phyloP scores from a whole-genome alignment of 1,140 invertebrate genomes.

The Cyclargus thomasi region DNA sequence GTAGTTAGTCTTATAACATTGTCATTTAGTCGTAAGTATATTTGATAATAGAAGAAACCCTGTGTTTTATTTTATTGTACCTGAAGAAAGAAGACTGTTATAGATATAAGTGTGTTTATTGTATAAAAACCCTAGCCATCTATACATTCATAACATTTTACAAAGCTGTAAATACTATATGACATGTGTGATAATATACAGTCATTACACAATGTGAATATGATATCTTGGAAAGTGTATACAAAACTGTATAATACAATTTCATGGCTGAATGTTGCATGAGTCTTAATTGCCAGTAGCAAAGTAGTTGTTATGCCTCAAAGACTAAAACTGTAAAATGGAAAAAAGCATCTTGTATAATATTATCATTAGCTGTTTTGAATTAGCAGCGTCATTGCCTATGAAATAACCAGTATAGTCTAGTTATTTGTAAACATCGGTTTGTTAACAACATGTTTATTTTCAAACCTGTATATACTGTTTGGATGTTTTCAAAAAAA shows the following conservation, averaged over 20 bases:
- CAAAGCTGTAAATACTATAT: background rate
- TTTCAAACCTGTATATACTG: too few species aligned
- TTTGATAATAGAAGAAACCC: constrained; percentile 34
- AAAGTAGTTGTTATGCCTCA: too few species aligned
- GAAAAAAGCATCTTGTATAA: too few species aligned
- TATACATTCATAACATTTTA: background rate
- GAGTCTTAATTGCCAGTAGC: too few species aligned
- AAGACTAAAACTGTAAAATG: too few species aligned
- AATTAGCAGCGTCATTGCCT: too few species aligned
- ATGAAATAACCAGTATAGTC: too few species aligned
- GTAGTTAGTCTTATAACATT: constrained; percentile 16
- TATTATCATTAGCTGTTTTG: too few species aligned
- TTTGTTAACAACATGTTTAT: too few species aligned
- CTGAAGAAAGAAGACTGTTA: constrained; percentile 60
- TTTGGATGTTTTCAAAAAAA: too few species aligned
- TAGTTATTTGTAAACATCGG: too few species aligned
- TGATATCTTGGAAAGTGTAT: background rate
- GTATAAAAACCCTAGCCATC: background rate
- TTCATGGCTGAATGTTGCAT: too few species aligned
- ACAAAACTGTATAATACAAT: background rate
- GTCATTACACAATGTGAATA: background rate
- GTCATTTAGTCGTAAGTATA: constrained; percentile 28
- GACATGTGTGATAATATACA: background rate
- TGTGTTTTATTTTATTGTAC: constrained; percentile 53
- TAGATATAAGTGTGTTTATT: constrained; percentile 30